Conservation (phyloP, 2,797 vertebrate genomes). For the Lycodopsis pacificus region DNA sequence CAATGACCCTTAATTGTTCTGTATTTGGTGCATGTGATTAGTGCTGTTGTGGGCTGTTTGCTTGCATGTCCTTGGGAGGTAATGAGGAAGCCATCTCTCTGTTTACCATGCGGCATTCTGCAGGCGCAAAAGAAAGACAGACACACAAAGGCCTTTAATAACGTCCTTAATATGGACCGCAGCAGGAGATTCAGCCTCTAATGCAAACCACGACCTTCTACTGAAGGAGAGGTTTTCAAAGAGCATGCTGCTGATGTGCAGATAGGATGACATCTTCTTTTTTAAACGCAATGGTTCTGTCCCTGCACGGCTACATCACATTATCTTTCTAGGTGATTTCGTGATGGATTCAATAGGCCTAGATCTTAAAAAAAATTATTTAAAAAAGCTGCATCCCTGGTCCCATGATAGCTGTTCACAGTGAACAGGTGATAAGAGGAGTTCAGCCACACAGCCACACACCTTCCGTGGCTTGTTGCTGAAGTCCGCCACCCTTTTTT, state of each 20-base stretch:
- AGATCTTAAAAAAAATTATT: slow-evolving; percentile 1
- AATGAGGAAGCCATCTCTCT: slow-evolving; percentile 70
- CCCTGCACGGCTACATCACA: background rate
- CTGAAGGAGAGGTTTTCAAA: slow-evolving; percentile 66
- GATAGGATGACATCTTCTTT: slow-evolving; percentile 30
- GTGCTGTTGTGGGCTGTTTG: slow-evolving; percentile 51
- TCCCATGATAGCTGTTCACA: slow-evolving; percentile 36
- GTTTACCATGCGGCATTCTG: slow-evolving; percentile 70
- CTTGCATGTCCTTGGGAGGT: slow-evolving; percentile 70
- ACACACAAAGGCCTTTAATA: slow-evolving; percentile 76
- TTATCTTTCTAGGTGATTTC: slow-evolving; percentile 31
- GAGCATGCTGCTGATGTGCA: slow-evolving; percentile 36
- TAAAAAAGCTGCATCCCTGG: slow-evolving; percentile 12
- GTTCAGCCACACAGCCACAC: slow-evolving; percentile 58
- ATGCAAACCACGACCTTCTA: slow-evolving; percentile 69
- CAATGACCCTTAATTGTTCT: slow-evolving; percentile 51
- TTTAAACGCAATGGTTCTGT: slow-evolving; percentile 23
- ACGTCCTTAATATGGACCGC: slow-evolving; percentile 68
- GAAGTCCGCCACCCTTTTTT: slow-evolving; percentile 47
- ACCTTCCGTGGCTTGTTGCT: slow-evolving; percentile 61
- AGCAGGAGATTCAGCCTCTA: slow-evolving; percentile 56
- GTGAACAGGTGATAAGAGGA: slow-evolving; percentile 52
- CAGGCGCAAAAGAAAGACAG: slow-evolving; percentile 55
- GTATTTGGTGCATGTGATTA: slow-evolving; percentile 53
- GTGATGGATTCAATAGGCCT: slow-evolving; percentile 29